Evolutionary conservation across 2,113 vertebrate species (phyloP), one percentile per base, ranked within the genome.

Genomic region (Hucho hucho): DNA sequence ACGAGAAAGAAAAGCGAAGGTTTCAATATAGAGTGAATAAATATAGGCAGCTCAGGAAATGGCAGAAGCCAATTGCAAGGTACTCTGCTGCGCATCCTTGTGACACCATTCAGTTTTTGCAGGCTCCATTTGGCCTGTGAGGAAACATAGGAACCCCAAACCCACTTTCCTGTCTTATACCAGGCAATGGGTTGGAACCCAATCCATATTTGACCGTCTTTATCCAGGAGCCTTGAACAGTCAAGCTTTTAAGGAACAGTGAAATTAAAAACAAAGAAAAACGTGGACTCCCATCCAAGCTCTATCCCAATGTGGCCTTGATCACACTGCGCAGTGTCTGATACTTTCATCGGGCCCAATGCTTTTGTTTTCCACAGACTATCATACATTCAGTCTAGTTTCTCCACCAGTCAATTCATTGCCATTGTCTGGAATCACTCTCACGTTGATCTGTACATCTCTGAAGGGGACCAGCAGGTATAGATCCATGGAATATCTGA

Each of bases 401-500:
- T 84, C 79, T 47, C 87, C 74, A 82, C 47, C 18, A 64, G 72
- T 78, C 70, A 73, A 92, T 87, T 87, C 75, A 88, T 86, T 83
- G 90, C 87, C 90, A 37, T 64, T 49, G 76, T 74, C 76, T 80
- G 76, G 83, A 79, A 81, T 73, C 81, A 69, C 75, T 75, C 72
- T 64, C 29, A 67, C 71, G 80, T 81, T 81, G 72, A 77, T 81
- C 77, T 87, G 82, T 83, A 88, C 83, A 84, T 79, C 69, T 83
- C 80, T 16, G 77, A 79, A 64, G 76, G 86, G 72, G 71, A 84
- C 22, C 74, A 79, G 81, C 75, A 81, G 86, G 83, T 78, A 78
- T 59, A 76, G 16, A 73, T 91, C 87, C 83, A 86, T 83, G 86
- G 83, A 83, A 81, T 70, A 78, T 86, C 82, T 78, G 73, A 87